Evolutionary conservation across 2,888 invertebrate species (phyloP).

Genomic region (Chelonus formosanus): DNA sequence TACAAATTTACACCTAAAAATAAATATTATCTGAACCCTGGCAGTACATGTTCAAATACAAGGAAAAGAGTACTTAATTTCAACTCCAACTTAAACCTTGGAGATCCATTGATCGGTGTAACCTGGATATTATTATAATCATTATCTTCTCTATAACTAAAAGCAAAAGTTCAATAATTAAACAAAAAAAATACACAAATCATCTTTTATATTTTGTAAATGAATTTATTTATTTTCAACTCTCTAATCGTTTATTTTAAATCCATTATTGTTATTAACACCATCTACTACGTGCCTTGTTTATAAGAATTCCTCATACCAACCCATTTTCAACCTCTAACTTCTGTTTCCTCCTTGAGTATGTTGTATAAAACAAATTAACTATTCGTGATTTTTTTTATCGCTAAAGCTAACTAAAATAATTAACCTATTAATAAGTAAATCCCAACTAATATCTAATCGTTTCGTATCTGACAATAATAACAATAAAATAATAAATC

Average conservation of each 20-base stretch:
- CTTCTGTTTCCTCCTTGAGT: not conserved
- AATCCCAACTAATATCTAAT: not conserved
- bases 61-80: conserved; percentile 12
- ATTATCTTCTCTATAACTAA: no score
- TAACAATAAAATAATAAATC: not conserved
- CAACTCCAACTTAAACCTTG: conserved; percentile 22
- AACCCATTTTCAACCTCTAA: not conserved
- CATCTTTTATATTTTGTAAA: not conserved
- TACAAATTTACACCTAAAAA: no score
- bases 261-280: not conserved
- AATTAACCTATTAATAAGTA: no score
- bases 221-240: not conserved
- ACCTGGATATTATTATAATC: conserved; percentile 24
- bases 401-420: not conserved
- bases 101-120: conserved; percentile 29
- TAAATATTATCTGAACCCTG: not conserved
- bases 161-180: no score
- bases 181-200: not conserved
- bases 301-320: not conserved
- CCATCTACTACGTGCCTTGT: not conserved
- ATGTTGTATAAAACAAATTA: not conserved
- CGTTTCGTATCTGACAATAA: not conserved
- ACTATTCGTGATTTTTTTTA: not conserved
- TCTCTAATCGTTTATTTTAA: not conserved
- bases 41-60: not conserved